These are phyloP conservation scores for Esox niger DNA, from an alignment of 2,113 vertebrate species.

Conservation along the genomic window DNA sequence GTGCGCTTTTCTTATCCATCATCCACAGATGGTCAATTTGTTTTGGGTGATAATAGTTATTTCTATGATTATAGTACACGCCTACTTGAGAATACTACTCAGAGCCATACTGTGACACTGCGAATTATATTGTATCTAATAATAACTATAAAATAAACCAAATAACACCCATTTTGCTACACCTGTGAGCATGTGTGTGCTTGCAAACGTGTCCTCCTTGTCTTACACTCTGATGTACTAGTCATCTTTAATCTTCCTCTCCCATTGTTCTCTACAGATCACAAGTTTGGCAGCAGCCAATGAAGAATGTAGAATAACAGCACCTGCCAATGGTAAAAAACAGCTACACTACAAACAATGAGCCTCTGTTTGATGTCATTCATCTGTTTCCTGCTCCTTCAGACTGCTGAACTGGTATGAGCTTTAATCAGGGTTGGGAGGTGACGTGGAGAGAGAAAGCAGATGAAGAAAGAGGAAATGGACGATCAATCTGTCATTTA, in stretches of 20 bases:
- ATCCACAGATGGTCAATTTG: too few relatives aligned
- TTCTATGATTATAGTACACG: too few relatives aligned
- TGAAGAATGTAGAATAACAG: background rate
- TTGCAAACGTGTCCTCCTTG: too few relatives aligned
- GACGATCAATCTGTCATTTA: too few relatives aligned
- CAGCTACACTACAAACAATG: slow-evolving; percentile 32
- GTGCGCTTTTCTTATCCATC: too few relatives aligned
- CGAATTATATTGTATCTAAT: too few relatives aligned
- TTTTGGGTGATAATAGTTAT: too few relatives aligned
- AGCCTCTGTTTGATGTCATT: slow-evolving; percentile 43
- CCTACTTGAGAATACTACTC: too few relatives aligned
- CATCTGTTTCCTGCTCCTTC: slow-evolving; percentile 17
- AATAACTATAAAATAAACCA: too few relatives aligned
- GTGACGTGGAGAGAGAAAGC: background rate
- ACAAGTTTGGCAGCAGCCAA: background rate
- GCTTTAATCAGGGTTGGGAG: background rate
- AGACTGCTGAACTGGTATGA: background rate
- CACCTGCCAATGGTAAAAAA: slow-evolving; percentile 39
- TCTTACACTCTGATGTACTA: background rate
- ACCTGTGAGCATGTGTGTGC: too few relatives aligned
- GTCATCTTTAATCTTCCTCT: background rate
- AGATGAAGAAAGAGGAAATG: background rate
- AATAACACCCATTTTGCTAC: too few relatives aligned
- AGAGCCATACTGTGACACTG: too few relatives aligned
- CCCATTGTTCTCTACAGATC: background rate